These are phyloP conservation scores for Leptocoma aspasia DNA, from an alignment of 2,113 vertebrate species.

Conservation along the genomic window DNA sequence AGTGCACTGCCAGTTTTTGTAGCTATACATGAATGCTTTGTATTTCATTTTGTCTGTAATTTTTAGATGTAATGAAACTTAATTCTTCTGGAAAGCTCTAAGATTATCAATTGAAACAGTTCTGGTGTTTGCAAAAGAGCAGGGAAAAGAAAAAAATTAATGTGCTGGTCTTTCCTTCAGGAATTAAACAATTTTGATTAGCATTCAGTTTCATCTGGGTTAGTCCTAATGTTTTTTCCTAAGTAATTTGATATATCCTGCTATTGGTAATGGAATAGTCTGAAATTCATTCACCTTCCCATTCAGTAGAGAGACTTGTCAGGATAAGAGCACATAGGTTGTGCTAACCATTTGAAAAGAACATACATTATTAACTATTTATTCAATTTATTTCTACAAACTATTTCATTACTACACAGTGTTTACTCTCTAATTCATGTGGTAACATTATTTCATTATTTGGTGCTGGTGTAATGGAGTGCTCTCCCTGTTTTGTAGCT, in stretches of 20 bases:
- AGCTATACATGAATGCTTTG: not conserved
- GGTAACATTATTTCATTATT: not conserved
- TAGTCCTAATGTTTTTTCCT: not conserved
- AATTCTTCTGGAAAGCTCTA: not conserved
- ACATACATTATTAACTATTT: not conserved
- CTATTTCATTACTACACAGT: not conserved
- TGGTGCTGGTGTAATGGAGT: not conserved
- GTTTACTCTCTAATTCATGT: not conserved
- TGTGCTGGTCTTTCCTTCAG: not conserved
- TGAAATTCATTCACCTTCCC: not conserved
- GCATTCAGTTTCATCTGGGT: not conserved
- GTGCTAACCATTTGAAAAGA: not conserved
- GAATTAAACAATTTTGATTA: not conserved
- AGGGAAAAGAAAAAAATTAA: not conserved
- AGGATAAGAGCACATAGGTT: not conserved
- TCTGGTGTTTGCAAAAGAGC: not conserved
- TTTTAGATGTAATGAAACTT: not conserved
- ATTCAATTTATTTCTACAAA: not conserved
- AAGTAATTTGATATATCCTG: not conserved
- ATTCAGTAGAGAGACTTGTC: not conserved
- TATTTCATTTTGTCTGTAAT: not conserved
- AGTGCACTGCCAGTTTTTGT: not conserved
- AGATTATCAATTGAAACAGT: not conserved
- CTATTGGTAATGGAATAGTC: not conserved
- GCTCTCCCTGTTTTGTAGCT: constrained; percentile 74